A percentile compares a stretch with the other conserved stretches of the same genome.
Conservation (phyloP, 2,113 vertebrate species). For the Aplodontia rufa region DNA sequence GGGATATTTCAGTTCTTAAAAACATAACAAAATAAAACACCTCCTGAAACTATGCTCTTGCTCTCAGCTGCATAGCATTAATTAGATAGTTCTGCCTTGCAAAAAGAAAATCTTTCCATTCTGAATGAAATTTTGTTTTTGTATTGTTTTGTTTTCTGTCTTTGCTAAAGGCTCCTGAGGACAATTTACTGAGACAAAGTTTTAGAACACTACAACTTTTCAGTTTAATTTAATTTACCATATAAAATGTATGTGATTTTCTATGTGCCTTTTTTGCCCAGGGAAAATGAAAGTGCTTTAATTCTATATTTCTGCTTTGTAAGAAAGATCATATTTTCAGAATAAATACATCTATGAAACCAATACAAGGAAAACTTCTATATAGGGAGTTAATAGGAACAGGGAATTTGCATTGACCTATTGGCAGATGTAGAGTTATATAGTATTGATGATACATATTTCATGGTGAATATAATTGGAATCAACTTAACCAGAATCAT, state of each 20-base stretch:
- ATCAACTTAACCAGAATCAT: not conserved
- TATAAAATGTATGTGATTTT: not conserved
- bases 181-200: constrained; percentile 9
- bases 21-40: not conserved
- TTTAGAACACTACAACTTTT: constrained; percentile 22
- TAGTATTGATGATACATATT: not conserved
- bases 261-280: not conserved
- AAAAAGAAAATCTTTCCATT: not conserved
- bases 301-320: not conserved
- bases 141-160: not conserved
- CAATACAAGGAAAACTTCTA: not conserved
- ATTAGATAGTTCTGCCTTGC: not conserved
- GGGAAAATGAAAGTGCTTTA: not conserved
- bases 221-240: not conserved
- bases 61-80: not conserved
- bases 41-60: not conserved
- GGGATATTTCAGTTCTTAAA: not conserved
- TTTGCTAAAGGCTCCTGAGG: not conserved
- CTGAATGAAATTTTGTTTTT: not conserved
- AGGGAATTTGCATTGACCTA: not conserved
- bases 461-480: not conserved
- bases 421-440: not conserved
- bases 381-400: not conserved
- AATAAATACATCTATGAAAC: constrained; percentile 4
- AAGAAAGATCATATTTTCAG: not conserved